Conservation (phyloP, 2,113 vertebrate species). For the Grammomys dolichurus region DNA sequence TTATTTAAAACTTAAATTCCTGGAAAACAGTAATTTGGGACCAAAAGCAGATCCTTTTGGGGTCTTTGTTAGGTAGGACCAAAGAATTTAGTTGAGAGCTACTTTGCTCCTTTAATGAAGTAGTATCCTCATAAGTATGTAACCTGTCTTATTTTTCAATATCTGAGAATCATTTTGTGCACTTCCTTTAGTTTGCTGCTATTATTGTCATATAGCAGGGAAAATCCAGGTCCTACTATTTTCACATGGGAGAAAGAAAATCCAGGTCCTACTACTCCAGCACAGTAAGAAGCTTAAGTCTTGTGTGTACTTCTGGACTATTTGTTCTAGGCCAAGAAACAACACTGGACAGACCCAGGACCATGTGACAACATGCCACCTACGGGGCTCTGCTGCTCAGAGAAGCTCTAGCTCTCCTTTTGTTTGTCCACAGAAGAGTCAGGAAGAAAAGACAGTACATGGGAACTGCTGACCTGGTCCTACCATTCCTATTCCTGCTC, state of each 20-base stretch:
- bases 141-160: not conserved
- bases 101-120: not conserved
- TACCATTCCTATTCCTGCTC: not conserved
- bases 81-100: not conserved
- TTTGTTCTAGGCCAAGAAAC: not conserved
- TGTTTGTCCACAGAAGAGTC: not conserved
- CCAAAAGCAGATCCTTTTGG: not conserved
- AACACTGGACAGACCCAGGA: not conserved
- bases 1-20: slow-evolving; percentile 12
- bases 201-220: not conserved
- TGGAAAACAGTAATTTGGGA: not conserved
- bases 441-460: not conserved
- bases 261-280: not conserved
- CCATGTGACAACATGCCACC: not conserved
- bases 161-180: not conserved
- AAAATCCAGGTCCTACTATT: not conserved
- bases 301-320: not conserved
- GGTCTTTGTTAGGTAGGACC: not conserved
- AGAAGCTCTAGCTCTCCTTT: not conserved
- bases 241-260: not conserved
- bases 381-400: not conserved
- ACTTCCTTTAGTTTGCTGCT: not conserved
- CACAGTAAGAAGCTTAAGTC: not conserved
- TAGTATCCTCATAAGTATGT: not conserved
- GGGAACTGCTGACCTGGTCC: not conserved